Percentiles rank a stretch among this genome's conserved stretches.
Conservation (phyloP, 2,113 vertebrate species). For the Ctenomys sociabilis region DNA sequence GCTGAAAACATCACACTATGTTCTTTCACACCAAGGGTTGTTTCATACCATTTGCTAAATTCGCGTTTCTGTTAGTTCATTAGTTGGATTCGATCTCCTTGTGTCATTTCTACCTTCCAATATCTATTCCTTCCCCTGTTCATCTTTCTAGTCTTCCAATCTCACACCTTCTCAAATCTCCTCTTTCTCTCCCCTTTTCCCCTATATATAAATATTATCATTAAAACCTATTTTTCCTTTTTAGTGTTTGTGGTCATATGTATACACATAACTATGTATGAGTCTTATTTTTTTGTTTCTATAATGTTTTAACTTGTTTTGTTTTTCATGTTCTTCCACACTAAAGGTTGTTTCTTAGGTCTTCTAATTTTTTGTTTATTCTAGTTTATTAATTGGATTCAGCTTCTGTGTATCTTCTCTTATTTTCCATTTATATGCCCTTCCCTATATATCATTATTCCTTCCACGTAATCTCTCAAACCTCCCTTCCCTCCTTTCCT, state of each 20-base stretch:
- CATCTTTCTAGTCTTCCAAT: no score
- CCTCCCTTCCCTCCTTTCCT: not conserved
- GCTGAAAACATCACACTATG: not conserved
- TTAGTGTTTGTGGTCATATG: not conserved
- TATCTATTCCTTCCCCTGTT: not conserved
- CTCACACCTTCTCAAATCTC: not conserved
- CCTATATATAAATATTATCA: not conserved
- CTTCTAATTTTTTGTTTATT: not conserved
- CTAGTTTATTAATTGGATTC: not conserved
- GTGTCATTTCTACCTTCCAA: not conserved
- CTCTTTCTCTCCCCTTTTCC: not conserved
- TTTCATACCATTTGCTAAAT: not conserved
- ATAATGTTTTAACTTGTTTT: not conserved
- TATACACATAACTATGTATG: not conserved
- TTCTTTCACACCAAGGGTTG: not conserved
- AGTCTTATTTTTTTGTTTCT: not conserved
- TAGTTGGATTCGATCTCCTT: not conserved
- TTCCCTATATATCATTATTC: not conserved
- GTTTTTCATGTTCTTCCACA: not conserved
- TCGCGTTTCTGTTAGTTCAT: not conserved
- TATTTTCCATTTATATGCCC: not conserved
- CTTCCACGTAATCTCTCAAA: not conserved
- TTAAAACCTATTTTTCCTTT: not conserved
- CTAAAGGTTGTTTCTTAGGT: not conserved
- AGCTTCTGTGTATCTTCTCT: not conserved